Evolutionary conservation across 2,797 vertebrate species (phyloP).

Genomic region (Sciurus vulgaris): DNA sequence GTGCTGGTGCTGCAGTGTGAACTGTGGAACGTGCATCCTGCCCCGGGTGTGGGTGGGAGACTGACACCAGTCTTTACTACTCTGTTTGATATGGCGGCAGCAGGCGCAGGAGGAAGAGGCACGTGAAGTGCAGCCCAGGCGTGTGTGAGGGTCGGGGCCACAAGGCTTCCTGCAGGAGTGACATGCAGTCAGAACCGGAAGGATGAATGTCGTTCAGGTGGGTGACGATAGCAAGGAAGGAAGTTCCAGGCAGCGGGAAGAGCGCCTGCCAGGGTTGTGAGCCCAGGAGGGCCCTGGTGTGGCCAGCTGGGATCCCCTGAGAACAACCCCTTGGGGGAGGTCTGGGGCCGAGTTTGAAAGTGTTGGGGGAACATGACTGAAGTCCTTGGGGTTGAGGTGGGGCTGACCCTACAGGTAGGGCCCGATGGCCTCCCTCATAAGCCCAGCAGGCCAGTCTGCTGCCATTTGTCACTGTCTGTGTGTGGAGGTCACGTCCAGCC

Average conservation of each 20-base stretch:
- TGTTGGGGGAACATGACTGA: background rate
- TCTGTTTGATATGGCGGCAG: background rate
- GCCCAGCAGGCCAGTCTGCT: background rate
- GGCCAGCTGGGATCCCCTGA: background rate
- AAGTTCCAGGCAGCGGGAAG: background rate
- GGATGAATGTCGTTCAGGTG: background rate
- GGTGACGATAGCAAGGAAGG: background rate
- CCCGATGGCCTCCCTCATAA: background rate
- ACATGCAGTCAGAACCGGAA: background rate
- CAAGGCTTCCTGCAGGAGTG: background rate
- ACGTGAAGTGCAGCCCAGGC: background rate
- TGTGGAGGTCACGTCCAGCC: background rate
- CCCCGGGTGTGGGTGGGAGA: background rate
- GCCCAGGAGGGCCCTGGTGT: background rate
- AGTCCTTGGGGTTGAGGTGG: background rate
- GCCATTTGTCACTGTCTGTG: background rate
- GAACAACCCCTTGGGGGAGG: rapidly evolving
- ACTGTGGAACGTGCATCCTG: rapidly evolving
- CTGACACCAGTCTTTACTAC: rapidly evolving
- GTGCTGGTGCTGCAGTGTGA: background rate
- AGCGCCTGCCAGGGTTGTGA: background rate
- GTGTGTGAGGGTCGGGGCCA: rapidly evolving
- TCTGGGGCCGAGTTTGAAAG: background rate
- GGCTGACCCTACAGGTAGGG: background rate
- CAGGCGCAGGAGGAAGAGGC: background rate